Evolutionary conservation across 64 coral and sea anemone genomes (phyloP), one percentile per base, ranked within the genome.

Genomic region (Dendronephthya gigantea): DNA sequence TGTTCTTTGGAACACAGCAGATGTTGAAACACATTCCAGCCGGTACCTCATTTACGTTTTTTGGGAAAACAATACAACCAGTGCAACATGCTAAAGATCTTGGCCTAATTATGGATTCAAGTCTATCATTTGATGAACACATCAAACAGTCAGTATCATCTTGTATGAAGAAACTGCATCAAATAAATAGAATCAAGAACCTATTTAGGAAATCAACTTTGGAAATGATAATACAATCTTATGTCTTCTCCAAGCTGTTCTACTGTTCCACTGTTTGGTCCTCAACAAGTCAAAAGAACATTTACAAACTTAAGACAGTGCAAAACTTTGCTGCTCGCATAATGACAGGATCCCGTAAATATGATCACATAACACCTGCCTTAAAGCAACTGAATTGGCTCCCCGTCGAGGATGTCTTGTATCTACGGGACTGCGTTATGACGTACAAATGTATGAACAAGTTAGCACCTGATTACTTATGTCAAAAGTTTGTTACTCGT

Each of bases 1-100:
- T 91, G 52, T 40, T 91, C 29, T 22, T 91, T 31, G 90, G 85
- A 16, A 87, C 85, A 27, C 75, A 25, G 9, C 85, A 87, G 45
- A 84, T 91, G 90, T 55, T 83, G 47, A n/a, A 31, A 32, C 50
- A 39, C 1, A 41, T 45, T 59, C 88, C 40, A 29, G 11, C n/a
- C 52, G 23, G 29, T 17, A 36, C 40, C 84, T 43, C 59, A 29
- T 66, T 28, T 86, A 40, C 55, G 14, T n/a, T 43, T 86, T 16
- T 25, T 86, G 85, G 59, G 12, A 86, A 86, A 35, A 48, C 0
- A 12, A 34, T 68, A 31, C 38, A 62, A 68, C 50, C 55, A 59
- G 30, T 16, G 0, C 27, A 41, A 31, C n/a, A n/a, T n/a, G 50
- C 82, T 1, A 39, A 82, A 33, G 86, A 89, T 66, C 13, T 89